Evolutionary conservation across 1,140 invertebrate species (phyloP).

Genomic region (Andricus grossulariae): DNA sequence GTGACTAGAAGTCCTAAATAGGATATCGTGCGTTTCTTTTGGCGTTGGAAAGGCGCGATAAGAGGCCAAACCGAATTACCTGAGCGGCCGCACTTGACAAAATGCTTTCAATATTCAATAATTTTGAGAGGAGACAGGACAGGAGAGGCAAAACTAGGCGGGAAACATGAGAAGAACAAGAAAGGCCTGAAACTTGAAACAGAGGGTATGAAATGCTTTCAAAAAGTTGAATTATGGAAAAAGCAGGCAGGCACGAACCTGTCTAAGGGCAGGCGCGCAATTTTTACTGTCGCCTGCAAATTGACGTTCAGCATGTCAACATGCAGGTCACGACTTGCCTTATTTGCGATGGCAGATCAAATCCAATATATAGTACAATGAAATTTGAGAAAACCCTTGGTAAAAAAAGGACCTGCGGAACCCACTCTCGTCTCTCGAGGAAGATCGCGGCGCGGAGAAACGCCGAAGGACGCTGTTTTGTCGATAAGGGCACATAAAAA

Average conservation of each 20-base stretch:
- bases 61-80: no score
- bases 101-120: no score
- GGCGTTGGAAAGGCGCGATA: no score
- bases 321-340: not conserved
- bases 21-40: no score
- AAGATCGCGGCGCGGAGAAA: constrained; percentile 47
- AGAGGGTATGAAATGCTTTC: not conserved
- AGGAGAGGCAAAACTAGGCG: no score
- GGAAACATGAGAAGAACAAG: no score
- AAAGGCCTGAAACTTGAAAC: not conserved
- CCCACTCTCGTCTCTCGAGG: constrained; percentile 41
- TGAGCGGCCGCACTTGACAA: no score
- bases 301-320: constrained; percentile 63
- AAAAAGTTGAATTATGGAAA: not conserved
- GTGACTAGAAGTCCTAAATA: no score
- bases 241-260: constrained; percentile 54
- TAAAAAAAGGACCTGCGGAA: constrained; percentile 36
- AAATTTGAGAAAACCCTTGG: constrained; percentile 34
- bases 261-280: constrained; percentile 50
- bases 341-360: not conserved
- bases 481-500: constrained; percentile 67
- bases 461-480: constrained; percentile 68
- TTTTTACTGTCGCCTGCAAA: constrained; percentile 63
- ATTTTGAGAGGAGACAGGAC: no score
- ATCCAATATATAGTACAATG: not conserved